Base-by-base conservation (phyloP, 2,888 invertebrate genomes). In the Oscheius sp. region DNA sequence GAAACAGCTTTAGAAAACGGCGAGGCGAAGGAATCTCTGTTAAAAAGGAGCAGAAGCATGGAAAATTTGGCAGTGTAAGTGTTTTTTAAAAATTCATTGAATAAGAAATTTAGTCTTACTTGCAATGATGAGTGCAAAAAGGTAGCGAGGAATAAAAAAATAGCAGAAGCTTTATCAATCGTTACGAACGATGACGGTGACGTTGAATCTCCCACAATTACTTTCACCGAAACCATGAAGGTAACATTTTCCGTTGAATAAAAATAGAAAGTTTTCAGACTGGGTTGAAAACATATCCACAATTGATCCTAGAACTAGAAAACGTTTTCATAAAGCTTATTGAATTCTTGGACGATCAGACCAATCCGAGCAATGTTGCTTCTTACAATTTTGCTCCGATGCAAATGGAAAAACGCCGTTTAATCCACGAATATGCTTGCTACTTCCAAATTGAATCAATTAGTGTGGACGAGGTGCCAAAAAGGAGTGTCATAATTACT, bases 401-500 rank as follows among this genome's bases (percentile, higher is more conserved):
- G 79, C 72, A 45, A 27, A 65, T 78, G 15, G 77, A 80, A n/a
- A 73, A 75, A 25, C 65, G 80, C 25, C 69, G 80, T 37, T 71
- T 96, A 84, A 91, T 97, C 10, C 96, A 96, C 88, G 96, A 97
- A 87, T 91, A 94, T 87, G 94, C 94, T 82, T 93, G 94, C 85
- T 93, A 93, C 88, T 97, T 96, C 89, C 95, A 95, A 45, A 93
- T 95, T 82, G 92, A 94, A 85, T 93, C 95, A 76, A 92, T 93
- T 70, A 94, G 95, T 25, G 96, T 95, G 87, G 97, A 97, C 89
- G 92, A 92, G 23, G 96, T 96, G 86, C 96, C 96, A 0, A 95
- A 96, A 87, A 90, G 95, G 74, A 96, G 96, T 89, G 93, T 96
- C 3, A 87, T 88, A 3, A 87, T 87, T 20, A 87, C 87, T 4